These are phyloP conservation scores for Ganaspis sp. DNA, from an alignment of 1,140 invertebrate species.

Conservation along the genomic window DNA sequence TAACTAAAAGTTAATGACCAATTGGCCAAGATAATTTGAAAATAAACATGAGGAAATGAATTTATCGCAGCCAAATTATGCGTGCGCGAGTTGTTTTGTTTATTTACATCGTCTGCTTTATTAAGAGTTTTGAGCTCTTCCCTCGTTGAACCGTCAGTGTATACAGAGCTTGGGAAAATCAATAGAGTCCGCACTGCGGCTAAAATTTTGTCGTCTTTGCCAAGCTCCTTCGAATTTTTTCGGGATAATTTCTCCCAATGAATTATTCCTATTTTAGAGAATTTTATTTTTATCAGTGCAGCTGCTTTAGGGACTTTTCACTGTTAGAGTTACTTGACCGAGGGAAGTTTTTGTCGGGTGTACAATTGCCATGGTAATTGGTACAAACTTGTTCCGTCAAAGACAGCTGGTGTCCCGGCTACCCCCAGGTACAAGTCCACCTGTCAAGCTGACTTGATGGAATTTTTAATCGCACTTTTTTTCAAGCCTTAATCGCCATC, in stretches of 20 bases:
- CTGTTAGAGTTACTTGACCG: neutral
- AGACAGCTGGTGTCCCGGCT: slow-evolving; percentile 62
- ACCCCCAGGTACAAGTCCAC: slow-evolving; percentile 56
- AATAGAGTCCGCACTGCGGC: slow-evolving; percentile 74
- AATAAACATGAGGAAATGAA: neutral
- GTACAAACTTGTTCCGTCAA: slow-evolving; percentile 56
- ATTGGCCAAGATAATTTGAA: neutral
- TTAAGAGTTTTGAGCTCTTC: slow-evolving; percentile 31
- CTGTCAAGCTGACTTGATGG: slow-evolving; percentile 68
- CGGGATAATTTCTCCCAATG: neutral
- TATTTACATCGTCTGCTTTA: slow-evolving; percentile 63
- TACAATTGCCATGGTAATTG: slow-evolving; percentile 2
- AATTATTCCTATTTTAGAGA: neutral
- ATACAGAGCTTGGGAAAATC: slow-evolving; percentile 67
- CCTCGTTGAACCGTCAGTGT: slow-evolving; percentile 40
- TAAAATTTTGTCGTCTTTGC: slow-evolving; percentile 69
- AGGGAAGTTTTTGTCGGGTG: neutral
- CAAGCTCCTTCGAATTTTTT: slow-evolving; percentile 9
- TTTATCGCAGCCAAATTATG: neutral
- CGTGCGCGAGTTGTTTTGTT: slow-evolving; percentile 58
- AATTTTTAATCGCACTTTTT: slow-evolving; percentile 67
- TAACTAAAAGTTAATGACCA: neutral
- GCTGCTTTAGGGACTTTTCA: neutral
- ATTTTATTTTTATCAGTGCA: neutral
- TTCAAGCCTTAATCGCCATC: slow-evolving; percentile 25